Base-by-base conservation (phyloP, 2,888 invertebrate species). In the Phymatocera aterrima region DNA sequence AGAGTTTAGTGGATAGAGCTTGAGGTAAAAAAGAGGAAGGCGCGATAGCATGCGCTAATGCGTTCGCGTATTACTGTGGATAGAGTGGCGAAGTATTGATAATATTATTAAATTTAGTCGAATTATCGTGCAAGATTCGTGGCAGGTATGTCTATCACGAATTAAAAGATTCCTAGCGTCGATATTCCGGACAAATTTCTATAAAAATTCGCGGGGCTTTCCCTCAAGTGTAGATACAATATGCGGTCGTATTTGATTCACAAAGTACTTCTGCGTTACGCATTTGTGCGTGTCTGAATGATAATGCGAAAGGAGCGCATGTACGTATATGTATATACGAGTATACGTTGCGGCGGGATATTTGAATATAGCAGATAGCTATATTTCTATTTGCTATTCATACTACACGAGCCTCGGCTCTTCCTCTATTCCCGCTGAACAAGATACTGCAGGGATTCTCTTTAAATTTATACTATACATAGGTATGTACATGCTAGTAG, bases 311-410 rank as follows among this genome's bases (percentile, higher is more conserved):
- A 2, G 37, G 28, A 57, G 57, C 34, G 43, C 10, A 10, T 43
- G 10, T 43, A 43, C 43, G 43, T 43, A 12, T 43, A 43, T 43
- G 43, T 43, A n/a, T n/a, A n/a, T n/a, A n/a, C n/a, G 21, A 3
- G 18, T 51, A 51, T 18, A 51, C 51, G 40, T 64, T 68, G 5
- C 3, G 28, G 43, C 24, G 12, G 8, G 10, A 24, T 68, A 43
- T 68, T 46, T 46, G 68, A 68, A 28, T 60, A 28, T 60, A 24
- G 21, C 21, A 4, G 48, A n/a, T n/a, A n/a, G 15, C 15, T 46
- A 28, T 46, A 43, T 68, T 28, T 43, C 68, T 68, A 68, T 68
- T 68, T 46, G 43, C 68, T 68, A 68, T 68, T 68, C 68, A 68
- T 68, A 68, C 43, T 15, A 24, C 18, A 51, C 24, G n/a, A 4